Percentiles rank a stretch among this genome's conserved stretches.
Conservation (phyloP, 2,888 invertebrate species). For the Ceriagrion tenellum region DNA sequence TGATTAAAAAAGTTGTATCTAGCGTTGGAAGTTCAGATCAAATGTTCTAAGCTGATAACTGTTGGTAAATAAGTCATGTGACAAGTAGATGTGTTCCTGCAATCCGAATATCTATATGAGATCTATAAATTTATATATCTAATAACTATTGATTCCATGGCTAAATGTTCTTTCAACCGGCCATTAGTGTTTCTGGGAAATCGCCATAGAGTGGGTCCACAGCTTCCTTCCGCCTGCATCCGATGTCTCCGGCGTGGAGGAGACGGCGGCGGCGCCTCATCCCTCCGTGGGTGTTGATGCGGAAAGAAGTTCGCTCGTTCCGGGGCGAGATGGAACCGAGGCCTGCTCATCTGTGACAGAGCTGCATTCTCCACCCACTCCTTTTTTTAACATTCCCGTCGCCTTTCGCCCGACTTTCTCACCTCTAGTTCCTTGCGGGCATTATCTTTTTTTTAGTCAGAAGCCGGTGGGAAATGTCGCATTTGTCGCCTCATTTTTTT, state of each 20-base stretch:
- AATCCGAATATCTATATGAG: no score
- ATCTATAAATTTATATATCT: no score
- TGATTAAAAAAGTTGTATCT: no score
- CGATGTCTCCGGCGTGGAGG: not conserved
- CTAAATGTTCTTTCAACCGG: no score
- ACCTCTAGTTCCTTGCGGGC: not conserved
- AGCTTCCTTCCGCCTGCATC: not conserved
- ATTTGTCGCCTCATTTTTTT: no score
- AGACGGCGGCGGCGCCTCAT: not conserved
- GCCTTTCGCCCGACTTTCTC: not conserved
- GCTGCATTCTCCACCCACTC: not conserved
- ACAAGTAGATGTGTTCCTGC: no score
- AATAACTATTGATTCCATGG: no score
- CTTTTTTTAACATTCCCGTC: not conserved
- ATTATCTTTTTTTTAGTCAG: not conserved
- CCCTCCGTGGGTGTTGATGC: not conserved
- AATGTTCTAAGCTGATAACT: no score
- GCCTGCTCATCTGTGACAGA: not conserved
- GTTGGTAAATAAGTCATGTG: no score
- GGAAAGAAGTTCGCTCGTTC: not conserved
- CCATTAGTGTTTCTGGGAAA: no score
- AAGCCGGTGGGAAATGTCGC: not conserved
- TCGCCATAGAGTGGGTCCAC: no score
- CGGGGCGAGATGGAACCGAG: not conserved
- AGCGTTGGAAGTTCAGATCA: no score